Conservation (phyloP, 1,140 invertebrate species). For the Drosophila funebris region DNA sequence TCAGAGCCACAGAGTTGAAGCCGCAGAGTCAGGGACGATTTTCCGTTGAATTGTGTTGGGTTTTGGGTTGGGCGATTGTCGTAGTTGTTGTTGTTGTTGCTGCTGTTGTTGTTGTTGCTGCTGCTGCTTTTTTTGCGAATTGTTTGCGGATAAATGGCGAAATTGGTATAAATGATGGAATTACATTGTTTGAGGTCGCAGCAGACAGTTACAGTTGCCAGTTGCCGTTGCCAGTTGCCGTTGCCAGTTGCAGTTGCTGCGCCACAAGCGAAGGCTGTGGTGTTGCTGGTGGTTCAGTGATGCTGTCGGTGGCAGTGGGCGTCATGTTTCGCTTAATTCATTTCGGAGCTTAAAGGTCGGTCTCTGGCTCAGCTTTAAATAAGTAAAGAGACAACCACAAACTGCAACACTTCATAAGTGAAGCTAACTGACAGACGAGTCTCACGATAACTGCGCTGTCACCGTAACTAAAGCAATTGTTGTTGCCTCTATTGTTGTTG, state of each 20-base stretch:
- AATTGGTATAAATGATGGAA: slow-evolving; percentile 82
- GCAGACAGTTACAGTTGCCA: slow-evolving; percentile 28
- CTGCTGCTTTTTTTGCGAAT: slow-evolving; percentile 58
- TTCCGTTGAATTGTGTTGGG: slow-evolving; percentile 41
- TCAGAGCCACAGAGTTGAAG: slow-evolving; percentile 20
- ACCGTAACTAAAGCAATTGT: slow-evolving; percentile 9
- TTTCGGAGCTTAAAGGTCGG: slow-evolving; percentile 30
- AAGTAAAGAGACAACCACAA: slow-evolving; percentile 40
- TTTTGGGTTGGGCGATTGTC: slow-evolving; percentile 20
- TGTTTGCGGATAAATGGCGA: slow-evolving; percentile 80
- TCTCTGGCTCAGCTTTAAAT: slow-evolving; percentile 13
- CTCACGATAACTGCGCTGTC: slow-evolving; percentile 21
- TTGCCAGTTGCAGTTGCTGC: neutral
- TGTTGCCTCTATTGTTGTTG: slow-evolving; percentile 1
- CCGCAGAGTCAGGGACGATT: slow-evolving; percentile 60
- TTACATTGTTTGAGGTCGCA: slow-evolving; percentile 77
- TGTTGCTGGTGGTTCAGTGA: neutral
- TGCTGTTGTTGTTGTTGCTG: slow-evolving; percentile 42
- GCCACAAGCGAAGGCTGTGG: too few relatives aligned
- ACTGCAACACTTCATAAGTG: slow-evolving; percentile 29
- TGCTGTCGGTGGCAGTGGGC: slow-evolving; percentile 10
- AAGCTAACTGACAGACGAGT: neutral
- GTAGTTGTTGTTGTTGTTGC: slow-evolving; percentile 35
- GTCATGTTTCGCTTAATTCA: slow-evolving; percentile 38
- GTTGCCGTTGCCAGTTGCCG: neutral